Evolutionary conservation across 2,888 invertebrate species (phyloP).

Genomic region (Saturnia pavonia): DNA sequence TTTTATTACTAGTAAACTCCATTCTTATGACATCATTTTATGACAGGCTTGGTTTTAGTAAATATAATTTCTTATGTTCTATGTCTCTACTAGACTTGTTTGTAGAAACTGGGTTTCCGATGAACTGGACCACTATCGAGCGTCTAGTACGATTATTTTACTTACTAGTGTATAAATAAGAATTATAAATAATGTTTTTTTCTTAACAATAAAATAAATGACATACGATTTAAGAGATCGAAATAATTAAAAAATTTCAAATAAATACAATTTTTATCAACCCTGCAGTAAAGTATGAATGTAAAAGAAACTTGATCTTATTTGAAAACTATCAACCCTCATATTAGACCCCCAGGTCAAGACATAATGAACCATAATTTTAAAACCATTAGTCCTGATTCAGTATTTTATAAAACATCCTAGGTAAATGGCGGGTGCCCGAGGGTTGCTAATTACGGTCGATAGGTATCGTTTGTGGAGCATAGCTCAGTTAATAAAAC

Average conservation of each 20-base stretch:
- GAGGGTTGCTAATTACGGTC: conserved; percentile 49
- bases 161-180: no score
- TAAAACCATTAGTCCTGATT: not conserved
- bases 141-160: no score
- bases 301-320: not conserved
- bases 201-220: no score
- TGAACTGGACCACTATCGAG: no score
- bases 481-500: conserved; percentile 78
- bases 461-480: conserved; percentile 73
- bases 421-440: conserved; percentile 38
- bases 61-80: not conserved
- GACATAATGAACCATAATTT: not conserved
- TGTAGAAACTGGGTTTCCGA: no score
- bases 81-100: no score
- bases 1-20: not conserved
- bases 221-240: no score
- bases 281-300: not conserved
- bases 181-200: no score
- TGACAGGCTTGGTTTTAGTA: not conserved
- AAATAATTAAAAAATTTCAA: no score
- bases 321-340: not conserved
- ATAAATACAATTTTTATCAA: no score
- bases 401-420: not conserved
- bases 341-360: not conserved
- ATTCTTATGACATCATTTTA: not conserved